phyloP scores from a whole-genome alignment of 2,797 vertebrate species.

The Nyctibius grandis region DNA sequence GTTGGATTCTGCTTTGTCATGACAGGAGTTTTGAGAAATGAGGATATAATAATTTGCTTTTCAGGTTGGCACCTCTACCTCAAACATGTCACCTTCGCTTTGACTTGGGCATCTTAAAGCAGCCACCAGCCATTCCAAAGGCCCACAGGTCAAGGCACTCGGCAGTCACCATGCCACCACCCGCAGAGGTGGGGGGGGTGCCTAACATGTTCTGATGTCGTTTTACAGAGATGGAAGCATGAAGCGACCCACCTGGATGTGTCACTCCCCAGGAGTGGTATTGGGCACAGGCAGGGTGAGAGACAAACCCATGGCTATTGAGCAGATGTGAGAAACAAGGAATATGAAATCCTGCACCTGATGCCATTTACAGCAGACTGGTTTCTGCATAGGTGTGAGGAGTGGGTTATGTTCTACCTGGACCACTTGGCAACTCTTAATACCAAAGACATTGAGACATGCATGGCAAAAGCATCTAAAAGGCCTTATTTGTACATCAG shows the following conservation, averaged over 20 bases:
- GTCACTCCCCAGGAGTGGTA: neutral
- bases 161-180: neutral
- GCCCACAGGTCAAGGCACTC: accelerated
- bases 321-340: neutral
- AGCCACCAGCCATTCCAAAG: neutral
- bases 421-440: neutral
- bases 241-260: neutral
- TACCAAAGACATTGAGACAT: neutral
- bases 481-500: neutral
- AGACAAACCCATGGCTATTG: neutral
- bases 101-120: neutral
- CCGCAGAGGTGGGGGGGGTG: neutral
- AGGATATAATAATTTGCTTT: neutral
- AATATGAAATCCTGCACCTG: neutral
- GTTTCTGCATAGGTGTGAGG: neutral
- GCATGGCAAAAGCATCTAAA: neutral
- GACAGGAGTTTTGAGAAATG: neutral
- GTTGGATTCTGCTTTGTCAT: neutral
- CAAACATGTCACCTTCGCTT: neutral
- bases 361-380: neutral
- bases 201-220: accelerated
- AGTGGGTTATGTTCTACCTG: neutral
- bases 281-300: neutral
- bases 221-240: neutral
- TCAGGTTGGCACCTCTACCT: neutral